phyloP scores from a whole-genome alignment of 2,113 vertebrate species.

The Cisticola juncidis region DNA sequence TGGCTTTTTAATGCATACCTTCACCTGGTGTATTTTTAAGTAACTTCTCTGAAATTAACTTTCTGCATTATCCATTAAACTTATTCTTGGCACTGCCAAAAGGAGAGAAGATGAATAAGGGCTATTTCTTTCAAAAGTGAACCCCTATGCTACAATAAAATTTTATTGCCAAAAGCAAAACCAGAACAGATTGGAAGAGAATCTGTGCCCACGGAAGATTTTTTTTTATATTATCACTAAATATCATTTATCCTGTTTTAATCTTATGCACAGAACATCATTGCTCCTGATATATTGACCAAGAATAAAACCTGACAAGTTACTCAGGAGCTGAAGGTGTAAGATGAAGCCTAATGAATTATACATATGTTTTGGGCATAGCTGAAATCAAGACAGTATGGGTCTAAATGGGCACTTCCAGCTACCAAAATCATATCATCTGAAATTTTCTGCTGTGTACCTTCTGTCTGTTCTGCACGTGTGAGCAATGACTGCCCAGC shows the following conservation, averaged over 20 bases:
- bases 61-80: background rate
- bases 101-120: background rate
- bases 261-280: constrained; percentile 2
- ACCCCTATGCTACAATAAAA: background rate
- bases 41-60: background rate
- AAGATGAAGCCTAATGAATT: constrained; percentile 28
- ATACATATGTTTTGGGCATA: background rate
- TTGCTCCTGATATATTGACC: constrained; percentile 36
- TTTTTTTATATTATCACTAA: background rate
- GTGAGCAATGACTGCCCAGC: background rate
- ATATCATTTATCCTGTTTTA: constrained; percentile 15
- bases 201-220: constrained; percentile 2
- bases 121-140: constrained; percentile 9
- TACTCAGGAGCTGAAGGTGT: background rate
- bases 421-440: background rate
- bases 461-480: background rate
- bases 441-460: background rate
- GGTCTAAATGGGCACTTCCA: background rate
- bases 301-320: constrained; percentile 40
- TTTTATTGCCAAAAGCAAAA: constrained; percentile 19
- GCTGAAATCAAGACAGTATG: background rate
- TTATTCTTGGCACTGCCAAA: background rate
- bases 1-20: background rate
- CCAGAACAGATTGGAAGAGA: constrained; percentile 36
- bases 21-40: background rate